Conservation (phyloP, 2,113 vertebrate species). For the Syngnathus typhle region DNA sequence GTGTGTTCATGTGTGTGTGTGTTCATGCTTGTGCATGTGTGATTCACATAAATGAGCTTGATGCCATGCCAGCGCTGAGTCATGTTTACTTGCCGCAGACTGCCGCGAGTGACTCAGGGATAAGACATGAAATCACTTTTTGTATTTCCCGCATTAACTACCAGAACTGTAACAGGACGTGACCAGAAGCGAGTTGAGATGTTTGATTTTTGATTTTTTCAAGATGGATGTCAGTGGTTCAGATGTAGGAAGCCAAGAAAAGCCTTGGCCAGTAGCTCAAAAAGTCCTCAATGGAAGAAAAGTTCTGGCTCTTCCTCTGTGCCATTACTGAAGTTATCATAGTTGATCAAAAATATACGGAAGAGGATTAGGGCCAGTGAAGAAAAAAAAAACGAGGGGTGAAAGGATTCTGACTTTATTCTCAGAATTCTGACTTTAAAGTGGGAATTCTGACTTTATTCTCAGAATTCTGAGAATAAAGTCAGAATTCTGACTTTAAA, state of each 20-base stretch:
- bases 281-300: neutral
- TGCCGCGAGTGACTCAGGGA: constrained; percentile 25
- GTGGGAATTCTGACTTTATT: too few species aligned
- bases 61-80: constrained; percentile 40
- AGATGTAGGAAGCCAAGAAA: neutral
- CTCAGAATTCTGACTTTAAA: too few species aligned
- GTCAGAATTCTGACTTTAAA: too few species aligned
- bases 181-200: neutral
- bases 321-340: too few species aligned
- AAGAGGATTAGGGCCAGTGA: too few species aligned
- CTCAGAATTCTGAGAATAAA: too few species aligned
- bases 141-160: constrained; percentile 16
- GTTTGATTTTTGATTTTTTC: neutral
- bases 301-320: neutral
- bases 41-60: constrained; percentile 35
- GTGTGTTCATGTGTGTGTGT: constrained; percentile 17
- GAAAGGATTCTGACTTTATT: too few species aligned
- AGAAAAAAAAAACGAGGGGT: too few species aligned
- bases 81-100: constrained; percentile 43
- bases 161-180: neutral
- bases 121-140: constrained; percentile 15
- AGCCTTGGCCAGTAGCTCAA: neutral
- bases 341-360: too few species aligned
- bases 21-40: neutral
- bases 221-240: neutral